phyloP scores from a whole-genome alignment of 2,888 invertebrate species.

The Drosophila silvestris region DNA sequence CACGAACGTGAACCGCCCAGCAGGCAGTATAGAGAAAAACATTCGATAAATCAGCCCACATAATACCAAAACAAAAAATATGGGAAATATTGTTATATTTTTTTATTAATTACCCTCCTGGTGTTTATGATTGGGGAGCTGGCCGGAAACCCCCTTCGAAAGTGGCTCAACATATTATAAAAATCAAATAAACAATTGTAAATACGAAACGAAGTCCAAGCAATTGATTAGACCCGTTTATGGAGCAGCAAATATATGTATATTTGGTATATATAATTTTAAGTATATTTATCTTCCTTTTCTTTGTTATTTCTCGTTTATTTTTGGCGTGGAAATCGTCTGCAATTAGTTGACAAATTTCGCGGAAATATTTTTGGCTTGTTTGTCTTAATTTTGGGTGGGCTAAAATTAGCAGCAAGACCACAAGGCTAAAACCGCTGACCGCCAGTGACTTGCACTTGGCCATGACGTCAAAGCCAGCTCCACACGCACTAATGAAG shows the following conservation, averaged over 20 bases:
- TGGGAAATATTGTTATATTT: conserved; percentile 15
- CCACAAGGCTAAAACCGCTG: conserved; percentile 24
- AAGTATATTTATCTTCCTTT: neutral
- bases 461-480: conserved; percentile 64
- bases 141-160: conserved; percentile 34
- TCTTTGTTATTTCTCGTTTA: conserved; percentile 30
- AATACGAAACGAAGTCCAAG: conserved; percentile 6
- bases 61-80: conserved; percentile 19
- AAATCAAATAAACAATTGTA: conserved; percentile 14
- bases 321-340: conserved; percentile 45
- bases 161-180: conserved; percentile 14
- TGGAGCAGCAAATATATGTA: conserved; percentile 3
- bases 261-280: neutral
- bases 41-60: conserved; percentile 48
- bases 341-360: conserved; percentile 45
- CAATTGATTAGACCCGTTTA: conserved; percentile 45
- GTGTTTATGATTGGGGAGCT: conserved; percentile 23
- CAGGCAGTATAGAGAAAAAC: neutral
- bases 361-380: conserved; percentile 49
- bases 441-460: conserved; percentile 50
- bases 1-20: conserved; percentile 26
- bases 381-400: conserved; percentile 37
- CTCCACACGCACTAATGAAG: conserved; percentile 58
- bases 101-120: conserved; percentile 54
- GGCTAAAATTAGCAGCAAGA: conserved; percentile 61